Percentiles rank a stretch among this genome's conserved stretches.
phyloP scores from a whole-genome alignment of 2,113 vertebrate genomes.

The Trochalopteron elliotii region DNA sequence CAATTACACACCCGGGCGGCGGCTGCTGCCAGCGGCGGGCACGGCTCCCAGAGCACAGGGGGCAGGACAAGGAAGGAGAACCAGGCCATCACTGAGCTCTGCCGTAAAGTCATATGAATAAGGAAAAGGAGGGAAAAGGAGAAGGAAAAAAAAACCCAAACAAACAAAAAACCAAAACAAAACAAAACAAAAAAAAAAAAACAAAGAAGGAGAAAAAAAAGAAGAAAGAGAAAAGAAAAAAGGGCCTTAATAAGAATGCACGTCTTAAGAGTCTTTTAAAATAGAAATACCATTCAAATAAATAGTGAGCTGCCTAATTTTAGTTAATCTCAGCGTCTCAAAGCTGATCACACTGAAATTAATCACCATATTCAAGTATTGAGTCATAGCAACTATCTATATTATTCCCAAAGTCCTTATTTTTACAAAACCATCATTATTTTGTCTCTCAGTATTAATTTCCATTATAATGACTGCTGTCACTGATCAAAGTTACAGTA shows the following conservation, averaged over 20 bases:
- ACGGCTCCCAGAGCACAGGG: fast-evolving
- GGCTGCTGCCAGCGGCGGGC: background rate
- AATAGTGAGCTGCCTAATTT: background rate
- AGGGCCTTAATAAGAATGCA: no score
- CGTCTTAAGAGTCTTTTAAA: background rate
- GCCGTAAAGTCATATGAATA: background rate
- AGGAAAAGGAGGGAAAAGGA: background rate
- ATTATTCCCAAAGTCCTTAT: background rate
- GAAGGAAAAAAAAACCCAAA: fast-evolving
- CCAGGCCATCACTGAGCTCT: background rate
- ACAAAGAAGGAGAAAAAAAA: no score
- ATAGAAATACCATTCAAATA: background rate
- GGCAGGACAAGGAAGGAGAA: background rate
- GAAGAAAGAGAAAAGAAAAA: no score
- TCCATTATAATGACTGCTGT: background rate
- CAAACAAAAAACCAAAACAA: no score
- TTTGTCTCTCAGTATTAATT: background rate
- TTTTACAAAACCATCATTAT: background rate
- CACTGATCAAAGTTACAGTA: background rate
- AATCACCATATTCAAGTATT: background rate
- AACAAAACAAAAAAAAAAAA: background rate
- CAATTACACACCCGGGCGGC: background rate
- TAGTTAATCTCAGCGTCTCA: background rate
- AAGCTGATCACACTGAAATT: background rate
- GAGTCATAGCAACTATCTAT: background rate